phyloP scores from a whole-genome alignment of 2,888 invertebrate species.

The Orchesellides sinensis region DNA sequence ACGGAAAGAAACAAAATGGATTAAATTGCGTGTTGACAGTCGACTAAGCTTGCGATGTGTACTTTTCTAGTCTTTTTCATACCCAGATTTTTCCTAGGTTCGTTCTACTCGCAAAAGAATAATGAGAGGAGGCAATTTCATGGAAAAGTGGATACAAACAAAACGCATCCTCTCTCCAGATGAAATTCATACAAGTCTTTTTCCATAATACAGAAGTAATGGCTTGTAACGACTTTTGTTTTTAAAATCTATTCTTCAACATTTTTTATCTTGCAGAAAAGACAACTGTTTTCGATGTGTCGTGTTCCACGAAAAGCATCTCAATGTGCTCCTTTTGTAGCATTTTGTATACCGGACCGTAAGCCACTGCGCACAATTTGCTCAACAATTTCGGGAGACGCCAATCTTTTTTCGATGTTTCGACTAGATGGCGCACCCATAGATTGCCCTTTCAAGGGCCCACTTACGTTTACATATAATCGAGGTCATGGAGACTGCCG shows the following conservation, averaged over 20 bases:
- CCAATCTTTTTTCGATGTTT: constrained; percentile 92
- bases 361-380: constrained; percentile 64
- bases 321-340: constrained; percentile 84
- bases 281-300: constrained; percentile 93
- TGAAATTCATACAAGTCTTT: background rate
- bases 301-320: constrained; percentile 96
- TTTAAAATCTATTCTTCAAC: constrained; percentile 3
- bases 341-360: constrained; percentile 67
- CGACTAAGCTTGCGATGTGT: background rate
- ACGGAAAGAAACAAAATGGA: constrained; percentile 13
- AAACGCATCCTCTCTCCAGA: constrained; percentile 13
- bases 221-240: constrained; percentile 24
- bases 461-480: constrained; percentile 95
- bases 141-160: constrained; percentile 15
- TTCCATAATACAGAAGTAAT: constrained; percentile 5
- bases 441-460: constrained; percentile 91
- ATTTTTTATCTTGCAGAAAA: constrained; percentile 55
- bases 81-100: constrained; percentile 4
- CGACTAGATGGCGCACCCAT: constrained; percentile 92
- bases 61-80: background rate
- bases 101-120: background rate
- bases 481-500: constrained; percentile 93
- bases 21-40: constrained; percentile 25
- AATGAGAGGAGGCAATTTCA: constrained; percentile 23
- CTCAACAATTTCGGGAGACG: constrained; percentile 82